phyloP scores from a whole-genome alignment of 2,888 invertebrate species.

The Epistrophella euchroma region DNA sequence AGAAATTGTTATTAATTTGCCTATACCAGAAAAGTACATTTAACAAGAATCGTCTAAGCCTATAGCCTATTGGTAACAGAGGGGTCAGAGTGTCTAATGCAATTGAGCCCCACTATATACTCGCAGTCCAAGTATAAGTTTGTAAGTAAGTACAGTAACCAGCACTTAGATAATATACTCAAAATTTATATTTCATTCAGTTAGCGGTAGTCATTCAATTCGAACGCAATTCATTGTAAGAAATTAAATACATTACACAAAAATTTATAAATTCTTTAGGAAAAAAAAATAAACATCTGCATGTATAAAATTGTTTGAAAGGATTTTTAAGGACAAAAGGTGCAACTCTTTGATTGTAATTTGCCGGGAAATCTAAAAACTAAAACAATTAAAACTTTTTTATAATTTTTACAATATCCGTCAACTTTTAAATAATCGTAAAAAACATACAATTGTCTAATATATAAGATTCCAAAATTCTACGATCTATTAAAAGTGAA shows the following conservation, averaged over 20 bases:
- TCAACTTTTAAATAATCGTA: neutral
- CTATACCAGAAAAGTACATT: conserved; percentile 30
- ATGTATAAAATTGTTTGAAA: neutral
- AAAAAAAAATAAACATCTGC: too few relatives aligned
- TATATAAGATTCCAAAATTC: neutral
- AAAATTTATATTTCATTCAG: conserved; percentile 60
- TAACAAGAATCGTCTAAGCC: conserved; percentile 10
- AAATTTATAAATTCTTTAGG: too few relatives aligned
- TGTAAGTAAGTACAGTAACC: conserved; percentile 12
- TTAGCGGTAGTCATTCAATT: conserved; percentile 67
- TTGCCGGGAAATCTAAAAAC: neutral
- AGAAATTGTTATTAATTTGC: conserved; percentile 36
- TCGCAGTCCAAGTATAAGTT: conserved; percentile 11
- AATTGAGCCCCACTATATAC: conserved; percentile 35
- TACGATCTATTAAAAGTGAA: neutral
- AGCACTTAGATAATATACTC: conserved; percentile 53
- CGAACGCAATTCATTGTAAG: conserved; percentile 57
- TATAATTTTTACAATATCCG: too few relatives aligned
- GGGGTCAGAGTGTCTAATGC: conserved; percentile 60
- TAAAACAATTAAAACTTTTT: too few relatives aligned
- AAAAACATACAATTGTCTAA: neutral
- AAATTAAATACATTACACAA: neutral
- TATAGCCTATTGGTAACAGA: conserved; percentile 17
- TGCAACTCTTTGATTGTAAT: neutral
- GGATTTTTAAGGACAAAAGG: neutral